phyloP scores from a whole-genome alignment of 2,888 invertebrate species.

The Amphipyra berbera region DNA sequence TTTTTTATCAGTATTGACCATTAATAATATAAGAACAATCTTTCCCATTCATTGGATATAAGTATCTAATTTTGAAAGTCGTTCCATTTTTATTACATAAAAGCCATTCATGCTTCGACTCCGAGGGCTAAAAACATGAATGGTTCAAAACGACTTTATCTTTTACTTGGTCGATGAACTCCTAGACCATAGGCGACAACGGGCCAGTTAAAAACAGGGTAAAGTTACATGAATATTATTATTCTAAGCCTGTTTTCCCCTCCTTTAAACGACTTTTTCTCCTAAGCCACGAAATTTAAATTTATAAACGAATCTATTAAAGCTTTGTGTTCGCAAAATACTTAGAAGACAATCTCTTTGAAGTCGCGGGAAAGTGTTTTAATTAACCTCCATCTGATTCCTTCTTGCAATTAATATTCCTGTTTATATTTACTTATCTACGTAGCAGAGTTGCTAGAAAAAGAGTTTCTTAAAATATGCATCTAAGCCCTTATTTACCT shows the following conservation, averaged over 20 bases:
- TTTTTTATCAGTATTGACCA: too few relatives aligned
- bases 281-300: conserved; percentile 56
- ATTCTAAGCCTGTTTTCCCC: conserved; percentile 30
- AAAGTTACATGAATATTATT: conserved; percentile 13
- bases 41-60: too few relatives aligned
- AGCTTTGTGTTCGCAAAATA: conserved; percentile 54
- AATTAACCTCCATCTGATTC: conserved; percentile 48
- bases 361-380: conserved; percentile 51
- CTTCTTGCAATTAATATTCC: conserved; percentile 42
- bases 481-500: conserved; percentile 1
- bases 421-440: conserved; percentile 36
- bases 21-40: too few relatives aligned
- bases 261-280: conserved; percentile 56
- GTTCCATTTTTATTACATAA: too few relatives aligned
- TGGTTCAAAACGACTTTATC: too few relatives aligned
- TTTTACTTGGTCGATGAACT: too few relatives aligned
- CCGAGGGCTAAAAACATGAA: too few relatives aligned
- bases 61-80: too few relatives aligned
- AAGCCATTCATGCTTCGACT: too few relatives aligned
- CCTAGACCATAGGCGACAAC: too few relatives aligned
- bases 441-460: too few relatives aligned
- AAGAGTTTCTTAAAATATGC: not conserved
- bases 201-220: too few relatives aligned
- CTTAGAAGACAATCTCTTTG: conserved; percentile 53
- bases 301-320: conserved; percentile 64